A percentile compares a stretch with the other conserved stretches of the same genome.
Conservation (phyloP, 2,888 invertebrate species). For the Apotomis betuletana region DNA sequence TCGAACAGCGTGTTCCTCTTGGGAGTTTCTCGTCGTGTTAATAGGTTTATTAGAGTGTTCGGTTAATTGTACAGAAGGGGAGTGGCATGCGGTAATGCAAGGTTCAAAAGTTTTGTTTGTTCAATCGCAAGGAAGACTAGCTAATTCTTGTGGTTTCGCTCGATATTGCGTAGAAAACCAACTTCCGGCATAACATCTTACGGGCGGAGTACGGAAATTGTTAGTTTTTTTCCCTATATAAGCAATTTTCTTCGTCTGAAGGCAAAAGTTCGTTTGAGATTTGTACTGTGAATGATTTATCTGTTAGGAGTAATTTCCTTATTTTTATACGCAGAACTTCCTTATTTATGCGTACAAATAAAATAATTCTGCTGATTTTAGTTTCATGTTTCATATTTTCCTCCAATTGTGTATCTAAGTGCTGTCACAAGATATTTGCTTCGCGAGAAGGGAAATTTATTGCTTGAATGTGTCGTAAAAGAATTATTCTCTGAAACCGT, state of each 20-base stretch:
- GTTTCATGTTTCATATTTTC: background rate
- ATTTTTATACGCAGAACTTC: slow-evolving; percentile 8
- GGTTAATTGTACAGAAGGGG: background rate
- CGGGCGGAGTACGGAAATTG: slow-evolving; percentile 17
- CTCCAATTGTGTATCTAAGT: background rate
- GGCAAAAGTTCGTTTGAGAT: slow-evolving; percentile 7
- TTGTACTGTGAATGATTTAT: slow-evolving; percentile 19
- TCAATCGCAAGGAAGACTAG: background rate
- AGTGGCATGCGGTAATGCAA: background rate
- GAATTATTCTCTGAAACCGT: too few species aligned
- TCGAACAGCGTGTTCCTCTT: background rate
- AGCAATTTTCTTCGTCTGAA: slow-evolving; percentile 13
- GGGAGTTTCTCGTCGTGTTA: background rate
- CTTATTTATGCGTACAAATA: slow-evolving; percentile 2
- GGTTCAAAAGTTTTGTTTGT: background rate
- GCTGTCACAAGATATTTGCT: background rate
- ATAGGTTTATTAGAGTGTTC: background rate
- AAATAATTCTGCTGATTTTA: slow-evolving; percentile 7
- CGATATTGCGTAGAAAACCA: slow-evolving; percentile 6
- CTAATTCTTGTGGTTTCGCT: background rate
- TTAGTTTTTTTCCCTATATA: slow-evolving; percentile 8
- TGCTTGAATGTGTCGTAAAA: too few species aligned
- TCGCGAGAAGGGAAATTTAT: background rate
- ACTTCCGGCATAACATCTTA: background rate
- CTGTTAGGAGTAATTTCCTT: background rate